Evolutionary conservation across 2,797 vertebrate genomes (phyloP).

Genomic region (Vireo griseus): DNA sequence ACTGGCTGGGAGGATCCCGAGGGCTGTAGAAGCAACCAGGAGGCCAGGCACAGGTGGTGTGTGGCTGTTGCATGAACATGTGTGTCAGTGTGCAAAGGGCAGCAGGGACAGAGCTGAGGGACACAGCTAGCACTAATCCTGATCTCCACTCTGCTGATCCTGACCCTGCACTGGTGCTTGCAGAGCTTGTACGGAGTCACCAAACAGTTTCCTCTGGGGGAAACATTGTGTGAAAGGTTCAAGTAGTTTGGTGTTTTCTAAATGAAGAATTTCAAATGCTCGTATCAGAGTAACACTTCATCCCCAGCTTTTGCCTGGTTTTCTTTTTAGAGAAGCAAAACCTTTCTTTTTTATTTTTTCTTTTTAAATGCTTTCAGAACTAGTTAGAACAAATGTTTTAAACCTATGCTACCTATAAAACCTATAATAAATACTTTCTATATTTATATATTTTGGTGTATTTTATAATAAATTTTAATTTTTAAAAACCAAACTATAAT

Average conservation of each 20-base stretch:
- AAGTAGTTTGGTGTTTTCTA: neutral
- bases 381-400: neutral
- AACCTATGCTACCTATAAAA: neutral
- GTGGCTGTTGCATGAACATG: fast-evolving
- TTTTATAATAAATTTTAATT: neutral
- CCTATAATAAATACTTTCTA: neutral
- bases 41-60: neutral
- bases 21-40: neutral
- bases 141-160: neutral
- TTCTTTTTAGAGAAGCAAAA: neutral
- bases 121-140: neutral
- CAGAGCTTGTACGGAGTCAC: neutral
- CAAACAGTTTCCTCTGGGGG: neutral
- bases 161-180: neutral
- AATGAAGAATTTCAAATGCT: neutral
- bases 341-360: neutral
- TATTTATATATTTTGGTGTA: neutral
- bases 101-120: neutral
- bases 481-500: neutral
- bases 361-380: neutral
- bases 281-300: neutral
- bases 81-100: neutral
- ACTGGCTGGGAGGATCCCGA: fast-evolving
- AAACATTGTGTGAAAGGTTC: neutral
- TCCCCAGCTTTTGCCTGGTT: neutral